Conservation (phyloP, 2,888 invertebrate genomes). For the Villa cingulata region DNA sequence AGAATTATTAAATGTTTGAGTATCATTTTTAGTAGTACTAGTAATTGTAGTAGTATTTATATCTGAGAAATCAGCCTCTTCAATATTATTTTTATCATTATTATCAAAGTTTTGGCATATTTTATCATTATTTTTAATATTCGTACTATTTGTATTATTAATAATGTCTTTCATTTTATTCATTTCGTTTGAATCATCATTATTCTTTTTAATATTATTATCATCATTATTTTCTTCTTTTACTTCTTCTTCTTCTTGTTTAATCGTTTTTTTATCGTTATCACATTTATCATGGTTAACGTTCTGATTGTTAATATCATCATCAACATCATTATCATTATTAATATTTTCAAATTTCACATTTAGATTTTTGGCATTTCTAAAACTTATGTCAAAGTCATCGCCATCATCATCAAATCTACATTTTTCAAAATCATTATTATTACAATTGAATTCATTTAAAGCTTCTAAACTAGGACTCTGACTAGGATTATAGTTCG, state of each 20-base stretch:
- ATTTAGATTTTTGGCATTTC: not conserved
- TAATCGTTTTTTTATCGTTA: not conserved
- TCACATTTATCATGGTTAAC: not conserved
- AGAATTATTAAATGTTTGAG: not conserved
- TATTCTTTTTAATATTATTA: not conserved
- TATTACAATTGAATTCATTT: not conserved
- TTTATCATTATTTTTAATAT: not conserved
- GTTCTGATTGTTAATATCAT: not conserved
- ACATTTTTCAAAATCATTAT: not conserved
- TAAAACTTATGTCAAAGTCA: not conserved
- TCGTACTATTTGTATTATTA: not conserved
- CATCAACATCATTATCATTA: not conserved
- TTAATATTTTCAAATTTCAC: not conserved
- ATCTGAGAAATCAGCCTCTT: not conserved
- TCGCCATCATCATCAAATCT: not conserved
- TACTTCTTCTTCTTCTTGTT: not conserved
- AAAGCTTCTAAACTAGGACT: too few species aligned
- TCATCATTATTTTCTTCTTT: not conserved
- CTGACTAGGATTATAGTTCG: not conserved
- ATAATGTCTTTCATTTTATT: not conserved
- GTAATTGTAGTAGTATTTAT: too few species aligned
- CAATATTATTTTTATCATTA: not conserved
- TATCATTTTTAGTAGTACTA: not conserved
- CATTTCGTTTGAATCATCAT: not conserved
- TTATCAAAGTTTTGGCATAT: not conserved